Evolutionary conservation across 2,888 invertebrate genomes (phyloP).

Genomic region (Pristionchus fissidentatus): DNA sequence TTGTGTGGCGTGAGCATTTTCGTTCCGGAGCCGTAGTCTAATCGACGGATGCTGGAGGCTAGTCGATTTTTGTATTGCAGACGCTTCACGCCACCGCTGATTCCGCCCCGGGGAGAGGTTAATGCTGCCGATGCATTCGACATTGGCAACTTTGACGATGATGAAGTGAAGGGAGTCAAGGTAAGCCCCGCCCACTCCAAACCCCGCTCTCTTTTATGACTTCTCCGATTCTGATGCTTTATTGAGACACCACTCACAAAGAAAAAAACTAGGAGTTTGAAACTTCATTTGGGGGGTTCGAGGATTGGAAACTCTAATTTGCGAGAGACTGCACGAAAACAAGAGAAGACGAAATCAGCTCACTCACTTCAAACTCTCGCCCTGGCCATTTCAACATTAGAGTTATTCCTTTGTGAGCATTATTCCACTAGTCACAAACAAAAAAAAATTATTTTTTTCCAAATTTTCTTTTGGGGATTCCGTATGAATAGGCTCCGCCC

Average conservation of each 20-base stretch:
- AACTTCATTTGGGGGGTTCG: too few relatives aligned
- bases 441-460: too few relatives aligned
- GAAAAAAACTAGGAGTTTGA: background rate
- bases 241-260: too few relatives aligned
- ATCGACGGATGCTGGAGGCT: background rate
- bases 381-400: too few relatives aligned
- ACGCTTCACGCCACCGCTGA: slow-evolving; percentile 96
- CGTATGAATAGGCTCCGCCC: background rate
- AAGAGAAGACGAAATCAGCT: too few relatives aligned
- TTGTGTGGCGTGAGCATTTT: background rate
- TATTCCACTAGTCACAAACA: too few relatives aligned
- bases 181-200: slow-evolving; percentile 76
- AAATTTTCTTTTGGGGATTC: background rate
- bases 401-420: too few relatives aligned
- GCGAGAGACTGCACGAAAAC: too few relatives aligned
- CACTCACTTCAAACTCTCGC: too few relatives aligned
- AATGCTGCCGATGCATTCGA: slow-evolving; percentile 98
- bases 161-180: slow-evolving; percentile 99
- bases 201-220: too few relatives aligned
- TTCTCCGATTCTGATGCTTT: too few relatives aligned
- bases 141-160: slow-evolving; percentile 99
- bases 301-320: too few relatives aligned
- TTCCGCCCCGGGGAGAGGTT: slow-evolving; percentile 98
- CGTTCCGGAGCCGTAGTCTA: background rate
- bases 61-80: slow-evolving; percentile 79